A percentile compares a stretch with the other conserved stretches of the same genome.
phyloP scores from a whole-genome alignment of 2,113 vertebrate genomes.

The Pygoscelis adeliae region DNA sequence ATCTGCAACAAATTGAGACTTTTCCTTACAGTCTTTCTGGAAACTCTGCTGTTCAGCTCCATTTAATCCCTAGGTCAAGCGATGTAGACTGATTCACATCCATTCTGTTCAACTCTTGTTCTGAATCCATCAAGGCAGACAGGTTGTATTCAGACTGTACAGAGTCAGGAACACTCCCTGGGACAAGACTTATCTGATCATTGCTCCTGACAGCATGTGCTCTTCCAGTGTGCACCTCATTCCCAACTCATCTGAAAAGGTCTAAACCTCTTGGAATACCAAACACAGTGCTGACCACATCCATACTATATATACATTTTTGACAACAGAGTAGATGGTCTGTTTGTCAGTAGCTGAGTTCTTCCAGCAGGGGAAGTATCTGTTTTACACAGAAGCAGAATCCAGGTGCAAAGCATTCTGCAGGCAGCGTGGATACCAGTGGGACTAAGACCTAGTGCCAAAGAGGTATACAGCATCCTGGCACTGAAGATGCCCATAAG shows the following conservation, averaged over 20 bases:
- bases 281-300: background rate
- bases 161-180: background rate
- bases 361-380: background rate
- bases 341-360: background rate
- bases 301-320: background rate
- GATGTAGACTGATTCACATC: background rate
- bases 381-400: background rate
- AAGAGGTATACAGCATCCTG: background rate
- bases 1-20: background rate
- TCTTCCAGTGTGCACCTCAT: background rate
- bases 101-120: background rate
- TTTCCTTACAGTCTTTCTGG: background rate
- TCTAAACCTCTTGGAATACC: background rate
- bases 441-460: background rate
- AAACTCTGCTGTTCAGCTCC: background rate
- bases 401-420: background rate
- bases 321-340: background rate
- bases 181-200: background rate
- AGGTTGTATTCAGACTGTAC: background rate
- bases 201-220: accelerated
- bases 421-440: background rate
- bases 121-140: background rate
- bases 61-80: background rate
- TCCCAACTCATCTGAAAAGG: background rate
- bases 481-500: background rate